phyloP scores from a whole-genome alignment of 2,113 vertebrate species.

The Heterocephalus glaber region DNA sequence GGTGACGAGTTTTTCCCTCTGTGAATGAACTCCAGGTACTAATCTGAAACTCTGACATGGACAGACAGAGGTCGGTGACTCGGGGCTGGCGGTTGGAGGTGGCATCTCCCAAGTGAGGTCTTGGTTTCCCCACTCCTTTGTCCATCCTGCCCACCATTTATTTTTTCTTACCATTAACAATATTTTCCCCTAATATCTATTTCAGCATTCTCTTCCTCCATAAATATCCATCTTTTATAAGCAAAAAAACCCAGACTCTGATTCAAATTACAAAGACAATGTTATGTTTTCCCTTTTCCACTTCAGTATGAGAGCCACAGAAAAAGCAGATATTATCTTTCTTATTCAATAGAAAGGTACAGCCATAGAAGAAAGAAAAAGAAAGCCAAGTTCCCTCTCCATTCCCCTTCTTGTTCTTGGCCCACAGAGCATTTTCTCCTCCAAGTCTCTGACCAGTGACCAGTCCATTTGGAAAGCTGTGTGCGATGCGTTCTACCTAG shows the following conservation, averaged over 20 bases:
- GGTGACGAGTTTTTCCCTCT: neutral
- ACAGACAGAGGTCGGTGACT: neutral
- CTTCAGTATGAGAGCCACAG: neutral
- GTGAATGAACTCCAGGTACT: neutral
- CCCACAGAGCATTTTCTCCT: neutral
- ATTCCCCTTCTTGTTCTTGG: accelerated
- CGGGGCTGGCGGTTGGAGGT: neutral
- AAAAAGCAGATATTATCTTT: neutral
- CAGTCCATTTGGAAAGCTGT: neutral
- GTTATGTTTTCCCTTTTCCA: neutral
- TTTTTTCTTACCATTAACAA: conserved; percentile 4
- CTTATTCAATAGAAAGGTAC: neutral
- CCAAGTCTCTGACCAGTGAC: neutral
- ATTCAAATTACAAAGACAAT: conserved; percentile 31
- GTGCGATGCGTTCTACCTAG: neutral
- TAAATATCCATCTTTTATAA: conserved; percentile 51
- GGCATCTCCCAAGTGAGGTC: neutral
- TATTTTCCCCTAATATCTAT: conserved; percentile 29
- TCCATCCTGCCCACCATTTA: neutral
- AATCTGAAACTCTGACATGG: neutral
- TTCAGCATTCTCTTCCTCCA: conserved; percentile 11
- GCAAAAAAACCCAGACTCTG: neutral
- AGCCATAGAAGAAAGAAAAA: neutral
- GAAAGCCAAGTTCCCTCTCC: neutral
- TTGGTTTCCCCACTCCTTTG: neutral